These are phyloP conservation scores for Microplitis mediator DNA, from an alignment of 1,140 invertebrate species.

Conservation along the genomic window DNA sequence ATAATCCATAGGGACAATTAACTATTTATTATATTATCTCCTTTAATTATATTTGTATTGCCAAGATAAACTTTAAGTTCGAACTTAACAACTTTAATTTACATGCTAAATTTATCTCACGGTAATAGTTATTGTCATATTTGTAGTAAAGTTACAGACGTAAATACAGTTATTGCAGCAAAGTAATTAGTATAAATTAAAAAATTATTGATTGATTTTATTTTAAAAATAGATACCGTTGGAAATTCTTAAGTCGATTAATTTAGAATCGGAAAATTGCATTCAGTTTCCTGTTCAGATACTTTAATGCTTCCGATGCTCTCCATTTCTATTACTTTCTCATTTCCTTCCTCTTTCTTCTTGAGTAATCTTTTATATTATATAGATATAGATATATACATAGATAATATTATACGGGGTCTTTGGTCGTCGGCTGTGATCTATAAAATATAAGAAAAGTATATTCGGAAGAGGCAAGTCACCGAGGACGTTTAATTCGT, in stretches of 20 bases:
- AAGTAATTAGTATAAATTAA: no score
- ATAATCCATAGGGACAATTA: no score
- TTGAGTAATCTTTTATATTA: background rate
- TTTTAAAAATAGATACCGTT: conserved; percentile 7
- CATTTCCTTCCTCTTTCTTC: background rate
- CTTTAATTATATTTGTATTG: no score
- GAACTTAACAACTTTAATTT: background rate
- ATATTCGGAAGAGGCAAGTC: background rate
- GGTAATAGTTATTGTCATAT: no score
- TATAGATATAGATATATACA: background rate
- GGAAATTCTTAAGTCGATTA: conserved; percentile 5
- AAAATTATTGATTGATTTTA: background rate
- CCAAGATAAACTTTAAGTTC: no score
- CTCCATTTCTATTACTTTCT: conserved; percentile 6
- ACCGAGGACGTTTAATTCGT: conserved; percentile 29
- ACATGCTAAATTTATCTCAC: no score
- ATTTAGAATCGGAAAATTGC: conserved; percentile 23
- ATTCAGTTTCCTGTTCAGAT: conserved; percentile 18
- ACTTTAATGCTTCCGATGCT: conserved; percentile 22
- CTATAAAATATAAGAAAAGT: conserved; percentile 2
- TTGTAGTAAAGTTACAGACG: no score
- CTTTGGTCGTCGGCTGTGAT: background rate
- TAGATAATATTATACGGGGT: background rate
- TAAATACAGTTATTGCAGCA: no score
- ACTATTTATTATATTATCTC: no score